phyloP scores from a whole-genome alignment of 2,888 invertebrate genomes.

The Tolmerus cingulatus region DNA sequence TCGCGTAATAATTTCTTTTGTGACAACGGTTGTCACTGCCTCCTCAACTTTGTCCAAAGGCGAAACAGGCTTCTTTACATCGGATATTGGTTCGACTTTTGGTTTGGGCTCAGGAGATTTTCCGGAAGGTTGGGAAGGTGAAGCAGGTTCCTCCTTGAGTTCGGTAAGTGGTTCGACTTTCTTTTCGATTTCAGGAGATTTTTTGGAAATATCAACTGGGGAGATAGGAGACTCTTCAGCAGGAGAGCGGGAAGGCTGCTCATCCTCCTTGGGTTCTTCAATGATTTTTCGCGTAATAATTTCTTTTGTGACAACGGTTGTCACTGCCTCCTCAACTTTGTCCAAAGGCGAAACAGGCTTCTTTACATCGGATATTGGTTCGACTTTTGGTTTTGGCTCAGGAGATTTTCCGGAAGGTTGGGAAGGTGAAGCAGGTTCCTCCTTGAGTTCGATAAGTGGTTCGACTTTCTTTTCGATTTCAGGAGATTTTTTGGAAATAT shows the following conservation, averaged over 20 bases:
- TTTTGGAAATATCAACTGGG: neutral
- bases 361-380: no score
- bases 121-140: neutral
- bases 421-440: no score
- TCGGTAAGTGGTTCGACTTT: neutral
- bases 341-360: no score
- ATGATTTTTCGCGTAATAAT: neutral
- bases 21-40: neutral
- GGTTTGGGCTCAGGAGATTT: neutral
- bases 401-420: no score
- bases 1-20: neutral
- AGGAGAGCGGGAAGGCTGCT: neutral
- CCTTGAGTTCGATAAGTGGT: no score
- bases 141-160: neutral
- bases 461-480: neutral
- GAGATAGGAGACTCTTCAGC: neutral
- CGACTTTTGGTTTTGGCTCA: no score
- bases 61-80: neutral
- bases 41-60: neutral
- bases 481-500: neutral
- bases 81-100: neutral
- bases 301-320: no score
- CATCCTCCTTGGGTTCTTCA: neutral
- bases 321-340: no score
- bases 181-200: neutral